phyloP scores from a whole-genome alignment of 2,113 vertebrate genomes.

The Chaenocephalus aceratus region DNA sequence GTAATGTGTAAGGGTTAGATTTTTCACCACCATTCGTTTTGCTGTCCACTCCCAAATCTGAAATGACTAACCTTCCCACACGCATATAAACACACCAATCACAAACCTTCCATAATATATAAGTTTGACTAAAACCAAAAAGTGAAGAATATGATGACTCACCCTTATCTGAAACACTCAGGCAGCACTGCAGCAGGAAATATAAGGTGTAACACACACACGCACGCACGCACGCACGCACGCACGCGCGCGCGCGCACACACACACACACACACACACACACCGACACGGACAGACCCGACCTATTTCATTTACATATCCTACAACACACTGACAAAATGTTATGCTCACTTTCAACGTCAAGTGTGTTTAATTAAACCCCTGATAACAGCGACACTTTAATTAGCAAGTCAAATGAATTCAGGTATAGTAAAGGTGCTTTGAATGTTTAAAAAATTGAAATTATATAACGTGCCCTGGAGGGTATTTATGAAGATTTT shows the following conservation, averaged over 20 bases:
- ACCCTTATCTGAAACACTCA: no score
- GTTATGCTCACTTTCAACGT: constrained; percentile 42
- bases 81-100: not conserved
- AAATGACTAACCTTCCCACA: constrained; percentile 1
- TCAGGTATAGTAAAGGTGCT: constrained; percentile 43
- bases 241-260: no score
- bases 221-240: no score
- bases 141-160: no score
- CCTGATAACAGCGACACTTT: constrained; percentile 57
- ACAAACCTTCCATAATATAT: not conserved
- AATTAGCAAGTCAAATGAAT: constrained; percentile 72
- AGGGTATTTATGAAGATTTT: constrained; percentile 6
- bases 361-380: constrained; percentile 66
- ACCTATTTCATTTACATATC: constrained; percentile 42
- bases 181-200: no score
- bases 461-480: constrained; percentile 19
- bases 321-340: constrained; percentile 19
- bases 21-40: not conserved
- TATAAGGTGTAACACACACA: no score
- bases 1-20: not conserved
- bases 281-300: not conserved
- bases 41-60: not conserved
- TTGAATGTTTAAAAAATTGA: constrained; percentile 48
- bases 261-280: no score
- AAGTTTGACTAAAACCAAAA: not conserved